Conservation (phyloP, 1,140 invertebrate species). For the Triops longicaudatus region DNA sequence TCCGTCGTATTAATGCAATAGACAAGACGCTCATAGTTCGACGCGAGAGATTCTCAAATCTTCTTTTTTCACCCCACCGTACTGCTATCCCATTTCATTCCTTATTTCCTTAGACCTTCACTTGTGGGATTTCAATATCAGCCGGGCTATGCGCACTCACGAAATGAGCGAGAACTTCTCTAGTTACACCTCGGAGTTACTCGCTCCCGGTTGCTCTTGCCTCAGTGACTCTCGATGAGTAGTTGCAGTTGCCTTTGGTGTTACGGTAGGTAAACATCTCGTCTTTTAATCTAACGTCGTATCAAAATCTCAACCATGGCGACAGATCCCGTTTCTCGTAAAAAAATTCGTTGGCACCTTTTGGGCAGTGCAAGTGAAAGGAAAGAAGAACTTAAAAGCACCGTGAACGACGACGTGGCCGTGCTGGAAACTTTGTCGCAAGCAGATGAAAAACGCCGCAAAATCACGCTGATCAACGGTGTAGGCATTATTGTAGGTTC, state of each 20-base stretch:
- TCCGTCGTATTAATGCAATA: too few species aligned
- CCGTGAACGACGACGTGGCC: neutral
- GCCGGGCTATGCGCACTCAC: neutral
- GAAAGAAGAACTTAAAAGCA: neutral
- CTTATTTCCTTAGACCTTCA: neutral
- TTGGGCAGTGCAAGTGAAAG: neutral
- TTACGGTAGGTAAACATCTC: too few species aligned
- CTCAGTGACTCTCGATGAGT: too few species aligned
- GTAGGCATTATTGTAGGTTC: constrained; percentile 78
- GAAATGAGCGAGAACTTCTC: neutral
- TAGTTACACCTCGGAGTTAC: neutral
- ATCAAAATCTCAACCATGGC: neutral
- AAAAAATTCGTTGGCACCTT: neutral
- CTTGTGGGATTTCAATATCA: neutral
- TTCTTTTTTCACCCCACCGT: neutral
- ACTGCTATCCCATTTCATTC: neutral
- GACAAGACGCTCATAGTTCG: too few species aligned
- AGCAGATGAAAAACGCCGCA: constrained; percentile 40
- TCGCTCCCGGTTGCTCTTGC: neutral
- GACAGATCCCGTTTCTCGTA: neutral
- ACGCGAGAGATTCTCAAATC: neutral
- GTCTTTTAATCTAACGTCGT: too few species aligned
- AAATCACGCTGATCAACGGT: constrained; percentile 73
- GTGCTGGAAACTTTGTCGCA: neutral
- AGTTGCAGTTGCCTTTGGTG: too few species aligned